These are phyloP conservation scores for Huso huso DNA, from an alignment of 2,797 vertebrate genomes.

Conservation along the genomic window DNA sequence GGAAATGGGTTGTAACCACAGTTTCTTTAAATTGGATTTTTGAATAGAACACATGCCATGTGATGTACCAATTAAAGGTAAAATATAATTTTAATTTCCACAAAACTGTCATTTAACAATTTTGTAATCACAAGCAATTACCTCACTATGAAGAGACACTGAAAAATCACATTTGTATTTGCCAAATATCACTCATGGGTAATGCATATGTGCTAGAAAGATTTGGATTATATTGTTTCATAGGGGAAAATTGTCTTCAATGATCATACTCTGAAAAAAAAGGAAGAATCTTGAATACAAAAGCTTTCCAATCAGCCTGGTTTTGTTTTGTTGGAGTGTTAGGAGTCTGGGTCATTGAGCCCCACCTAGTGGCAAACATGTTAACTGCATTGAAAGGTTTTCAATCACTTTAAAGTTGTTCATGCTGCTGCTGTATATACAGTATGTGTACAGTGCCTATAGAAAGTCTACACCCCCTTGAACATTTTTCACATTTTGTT, in stretches of 20 bases:
- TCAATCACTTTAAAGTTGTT: not conserved
- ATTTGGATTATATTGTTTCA: too few species aligned
- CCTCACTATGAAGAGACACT: not conserved
- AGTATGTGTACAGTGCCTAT: too few species aligned
- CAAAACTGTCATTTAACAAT: too few species aligned
- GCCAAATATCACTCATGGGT: not conserved
- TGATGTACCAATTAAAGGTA: too few species aligned
- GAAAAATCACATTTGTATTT: not conserved
- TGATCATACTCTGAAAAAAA: conserved; percentile 4
- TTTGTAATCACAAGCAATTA: not conserved
- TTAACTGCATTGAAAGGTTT: conserved; percentile 9
- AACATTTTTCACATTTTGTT: too few species aligned
- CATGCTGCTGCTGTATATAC: too few species aligned
- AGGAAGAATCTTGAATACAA: not conserved
- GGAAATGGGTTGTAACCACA: too few species aligned
- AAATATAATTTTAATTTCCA: too few species aligned
- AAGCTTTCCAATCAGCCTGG: not conserved
- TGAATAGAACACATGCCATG: too few species aligned
- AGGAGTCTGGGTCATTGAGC: conserved; percentile 56
- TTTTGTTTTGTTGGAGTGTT: conserved; percentile 3
- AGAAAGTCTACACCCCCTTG: too few species aligned
- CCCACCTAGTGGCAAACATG: conserved; percentile 61
- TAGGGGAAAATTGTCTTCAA: too few species aligned
- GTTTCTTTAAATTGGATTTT: too few species aligned
- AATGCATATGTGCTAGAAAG: not conserved